Evolutionary conservation across 2,888 invertebrate genomes (phyloP).

Genomic region (Lepidocyrtinus sp.): DNA sequence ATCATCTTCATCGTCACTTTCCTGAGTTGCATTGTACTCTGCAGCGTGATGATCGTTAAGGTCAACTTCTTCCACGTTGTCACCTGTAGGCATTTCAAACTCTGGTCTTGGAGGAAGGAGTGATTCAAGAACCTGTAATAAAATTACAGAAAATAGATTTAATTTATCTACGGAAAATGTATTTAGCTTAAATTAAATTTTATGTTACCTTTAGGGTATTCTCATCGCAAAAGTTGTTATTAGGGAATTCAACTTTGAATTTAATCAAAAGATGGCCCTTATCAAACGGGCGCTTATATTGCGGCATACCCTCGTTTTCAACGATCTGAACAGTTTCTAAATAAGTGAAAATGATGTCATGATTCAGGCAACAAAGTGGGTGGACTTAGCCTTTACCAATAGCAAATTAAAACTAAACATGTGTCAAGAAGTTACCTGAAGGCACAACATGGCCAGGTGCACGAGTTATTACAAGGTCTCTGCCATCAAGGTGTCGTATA

Average conservation of each 20-base stretch:
- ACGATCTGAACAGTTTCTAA: conserved; percentile 81
- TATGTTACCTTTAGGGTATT: conserved; percentile 75
- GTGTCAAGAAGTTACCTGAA: too few species aligned
- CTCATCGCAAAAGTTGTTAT: conserved; percentile 83
- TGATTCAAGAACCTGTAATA: conserved; percentile 80
- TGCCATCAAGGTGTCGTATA: conserved; percentile 91
- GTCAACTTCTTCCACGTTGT: conserved; percentile 89
- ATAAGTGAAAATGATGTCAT: conserved; percentile 63
- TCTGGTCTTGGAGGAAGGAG: conserved; percentile 82
- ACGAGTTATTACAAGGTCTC: conserved; percentile 83
- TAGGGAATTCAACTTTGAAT: conserved; percentile 90
- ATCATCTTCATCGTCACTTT: conserved; percentile 79
- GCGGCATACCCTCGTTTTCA: conserved; percentile 92
- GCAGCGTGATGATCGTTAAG: conserved; percentile 82
- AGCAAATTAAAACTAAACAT: too few species aligned
- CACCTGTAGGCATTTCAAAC: conserved; percentile 82
- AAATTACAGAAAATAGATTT: neutral
- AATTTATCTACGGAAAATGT: neutral
- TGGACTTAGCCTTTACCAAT: too few species aligned
- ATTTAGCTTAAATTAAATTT: neutral
- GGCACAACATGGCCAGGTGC: conserved; percentile 87
- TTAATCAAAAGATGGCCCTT: conserved; percentile 90
- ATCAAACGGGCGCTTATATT: conserved; percentile 86
- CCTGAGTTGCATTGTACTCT: conserved; percentile 71
- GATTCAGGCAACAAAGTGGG: too few species aligned